Base-by-base conservation (phyloP, 1,140 invertebrate species). In the Ladona fulva region DNA sequence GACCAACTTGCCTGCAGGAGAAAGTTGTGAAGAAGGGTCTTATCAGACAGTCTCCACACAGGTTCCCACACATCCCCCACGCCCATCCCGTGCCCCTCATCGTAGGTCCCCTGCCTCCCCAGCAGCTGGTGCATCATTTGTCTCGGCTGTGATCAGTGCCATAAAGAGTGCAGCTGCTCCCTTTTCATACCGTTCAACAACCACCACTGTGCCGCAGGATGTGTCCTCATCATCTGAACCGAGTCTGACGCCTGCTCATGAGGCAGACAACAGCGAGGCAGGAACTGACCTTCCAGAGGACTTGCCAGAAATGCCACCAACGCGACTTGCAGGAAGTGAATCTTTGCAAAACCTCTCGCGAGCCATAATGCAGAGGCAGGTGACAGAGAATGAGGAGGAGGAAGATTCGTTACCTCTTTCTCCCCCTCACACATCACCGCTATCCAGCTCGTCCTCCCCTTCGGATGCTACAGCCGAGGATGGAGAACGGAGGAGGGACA, bases 321-420 rank as follows among this genome's bases (percentile, higher is more conserved):
- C 76, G 59, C 14, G 52, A 42, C 74, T 80, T 11, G 78, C 42
- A 19, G 76, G 80, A 74, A 82, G 90, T 79, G 89, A 91, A 81
- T 91, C 90, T 44, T 84, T 92, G 74, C 89, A 90, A 80, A 90
- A 90, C 79, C 81, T 92, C 19, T 91, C 91, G 1, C 89, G 90
- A 77, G 89, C 89, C 42, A 91, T 91, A 79, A 80, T 83, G 75
- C 82, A 79, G 24, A 80, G 80, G 25, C 82, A 82, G 0, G 83
- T 80, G 59, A 82, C 82, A 74, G 84, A 83, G 24, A 86, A 87
- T 79, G 81, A 85, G 81, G 52, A 66, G 52, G 52, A 66, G 52
- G 52, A 66, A 22, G 52, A 66, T 22, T 66, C 52, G 14, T 22
- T 66, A 66, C 52, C 52, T 5, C 52, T 66, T 16, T 66, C 52